phyloP scores from a whole-genome alignment of 2,113 vertebrate species.

The Phaethon lepturus region DNA sequence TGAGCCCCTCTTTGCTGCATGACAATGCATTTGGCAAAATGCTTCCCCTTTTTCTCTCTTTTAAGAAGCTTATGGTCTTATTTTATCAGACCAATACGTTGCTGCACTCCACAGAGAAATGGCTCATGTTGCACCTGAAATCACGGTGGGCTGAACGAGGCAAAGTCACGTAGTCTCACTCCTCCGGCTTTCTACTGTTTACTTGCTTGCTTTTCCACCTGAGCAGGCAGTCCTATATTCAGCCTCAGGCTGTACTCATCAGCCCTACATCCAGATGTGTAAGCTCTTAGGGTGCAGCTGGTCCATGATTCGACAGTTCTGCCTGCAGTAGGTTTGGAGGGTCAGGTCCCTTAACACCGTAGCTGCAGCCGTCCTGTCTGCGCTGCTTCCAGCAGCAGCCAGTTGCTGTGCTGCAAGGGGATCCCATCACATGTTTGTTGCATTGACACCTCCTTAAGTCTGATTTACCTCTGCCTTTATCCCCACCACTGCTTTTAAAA shows the following conservation, averaged over 20 bases:
- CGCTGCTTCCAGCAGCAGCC: not conserved
- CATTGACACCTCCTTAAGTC: not conserved
- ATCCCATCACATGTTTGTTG: not conserved
- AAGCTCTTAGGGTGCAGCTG: not conserved
- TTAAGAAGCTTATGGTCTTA: not conserved
- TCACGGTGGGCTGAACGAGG: not conserved
- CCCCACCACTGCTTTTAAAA: not conserved
- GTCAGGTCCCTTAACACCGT: not conserved
- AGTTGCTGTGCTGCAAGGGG: not conserved
- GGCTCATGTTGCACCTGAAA: not conserved
- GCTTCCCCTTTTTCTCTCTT: not conserved
- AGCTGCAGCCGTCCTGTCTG: not conserved
- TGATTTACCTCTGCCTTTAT: not conserved
- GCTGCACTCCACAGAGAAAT: not conserved
- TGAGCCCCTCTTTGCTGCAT: not conserved
- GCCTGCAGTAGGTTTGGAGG: not conserved
- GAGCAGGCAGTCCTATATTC: not conserved
- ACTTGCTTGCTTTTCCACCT: not conserved
- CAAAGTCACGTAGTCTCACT: accelerated
- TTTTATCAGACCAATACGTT: not conserved
- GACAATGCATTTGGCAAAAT: not conserved
- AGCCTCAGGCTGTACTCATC: not conserved
- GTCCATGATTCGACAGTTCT: not conserved
- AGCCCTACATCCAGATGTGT: not conserved
- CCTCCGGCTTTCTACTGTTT: accelerated